Base-by-base conservation (phyloP, 2,888 invertebrate genomes). In the Didymodactylos carnosus region DNA sequence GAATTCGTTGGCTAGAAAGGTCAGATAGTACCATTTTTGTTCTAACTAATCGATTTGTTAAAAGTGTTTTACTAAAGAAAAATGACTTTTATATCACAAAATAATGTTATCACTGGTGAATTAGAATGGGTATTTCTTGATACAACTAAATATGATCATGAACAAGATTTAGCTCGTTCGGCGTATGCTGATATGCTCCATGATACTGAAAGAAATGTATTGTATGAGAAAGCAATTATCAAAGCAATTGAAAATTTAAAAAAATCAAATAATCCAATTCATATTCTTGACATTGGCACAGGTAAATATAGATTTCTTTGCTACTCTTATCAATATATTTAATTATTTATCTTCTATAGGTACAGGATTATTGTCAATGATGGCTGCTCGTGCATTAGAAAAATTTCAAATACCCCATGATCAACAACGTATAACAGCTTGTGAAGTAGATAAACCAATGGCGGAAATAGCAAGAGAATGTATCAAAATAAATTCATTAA, bases 211-310 rank as follows among this genome's bases (percentile, higher is more conserved):
- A 78, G 83, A 77, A 98, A 98, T 83, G 86, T 89, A 79, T 91
- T 91, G 81, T 98, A 95, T 83, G 88, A 89, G 78, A 84, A 85
- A 75, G 94, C 91, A 0, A 82, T 98, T n/a, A 87, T 88, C 80
- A 86, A 87, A 77, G 92, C 93, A 0, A 90, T 98, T 73, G 84
- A 88, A 3, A 87, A 87, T 77, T 87, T 90, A 84, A 91, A 91
- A 77, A 80, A 82, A 2, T 81, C 82, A 0, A 91, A 91, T 6
- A 87, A 88, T 80, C 86, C 88, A 79, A 92, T 91, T 0, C 88
- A 91, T 83, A 94, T 94, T 71, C 86, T 97, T 77, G 97, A 97
- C 82, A 95, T 97, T 80, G 95, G 95, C 13, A 95, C 97, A 14
- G 83, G n/a, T n/a, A n/a, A n/a, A n/a, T n/a, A n/a, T n/a, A n/a